Base-by-base conservation (phyloP, 1,140 invertebrate genomes). In the Acromyrmex charruanus region DNA sequence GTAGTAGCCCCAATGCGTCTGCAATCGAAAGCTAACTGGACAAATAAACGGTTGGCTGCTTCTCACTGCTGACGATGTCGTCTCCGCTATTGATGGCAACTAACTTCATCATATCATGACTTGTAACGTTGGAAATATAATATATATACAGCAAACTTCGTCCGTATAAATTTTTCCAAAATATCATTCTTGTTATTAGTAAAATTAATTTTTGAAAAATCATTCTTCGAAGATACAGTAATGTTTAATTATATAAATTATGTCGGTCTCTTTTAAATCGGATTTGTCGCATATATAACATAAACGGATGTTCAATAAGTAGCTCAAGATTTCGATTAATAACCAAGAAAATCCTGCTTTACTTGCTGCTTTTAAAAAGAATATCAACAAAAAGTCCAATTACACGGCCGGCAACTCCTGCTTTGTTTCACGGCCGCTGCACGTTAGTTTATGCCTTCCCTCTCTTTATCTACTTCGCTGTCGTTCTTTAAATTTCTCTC, bases 371-470 rank as follows among this genome's bases (percentile, higher is more conserved):
- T 92, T 93, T 91, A 91, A 93, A 94, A 91, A 92, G 90, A 91
- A 91, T 89, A 92, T 89, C 91, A 91, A 91, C 87, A 91, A 89
- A 87, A 92, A 95, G 94, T 94, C 93, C 94, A 95, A 95, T 95
- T 95, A 95, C 95, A 95, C 95, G 95, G 94, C 92, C 94, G 93
- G 94, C 94, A 93, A 94, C 93, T 94, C 91, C 91, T 94, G 94
- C 94, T 95, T 95, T 95, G 94, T 95, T 95, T 95, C 94, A 95
- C 94, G 94, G 92, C 93, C 92, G 89, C 92, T 95, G 93, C 93
- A 90, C 89, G 91, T 87, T 90, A 90, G 86, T 89, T 89, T 92
- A 91, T 86, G 28, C 35, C 82, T 89, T 87, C 84, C 74, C 89
- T 89, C 77, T 80, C 82, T 81, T 63, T 69, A 44, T 86, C 87